Percentiles rank a stretch among this genome's conserved stretches.
Conservation (phyloP, 2,113 vertebrate species). For the Tetrao urogallus region DNA sequence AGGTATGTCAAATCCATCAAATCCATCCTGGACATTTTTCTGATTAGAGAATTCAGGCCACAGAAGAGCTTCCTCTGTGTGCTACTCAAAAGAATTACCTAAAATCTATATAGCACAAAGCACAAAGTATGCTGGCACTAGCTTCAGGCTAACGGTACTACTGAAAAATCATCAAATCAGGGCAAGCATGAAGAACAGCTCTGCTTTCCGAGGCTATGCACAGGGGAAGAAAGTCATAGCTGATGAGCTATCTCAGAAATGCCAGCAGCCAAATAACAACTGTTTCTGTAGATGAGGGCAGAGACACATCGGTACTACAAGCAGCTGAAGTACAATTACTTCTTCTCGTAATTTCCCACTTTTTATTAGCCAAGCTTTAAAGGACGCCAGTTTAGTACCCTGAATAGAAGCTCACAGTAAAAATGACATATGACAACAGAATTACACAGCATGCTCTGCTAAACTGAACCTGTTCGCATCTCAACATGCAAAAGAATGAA, state of each 20-base stretch:
- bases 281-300: background rate
- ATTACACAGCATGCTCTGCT: background rate
- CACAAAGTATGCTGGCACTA: background rate
- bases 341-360: background rate
- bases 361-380: conserved; percentile 9
- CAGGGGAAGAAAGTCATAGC: background rate
- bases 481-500: background rate
- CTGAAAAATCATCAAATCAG: conserved; percentile 49
- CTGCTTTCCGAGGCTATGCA: background rate
- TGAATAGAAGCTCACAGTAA: background rate
- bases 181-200: background rate
- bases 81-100: conserved; percentile 39
- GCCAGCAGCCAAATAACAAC: conserved; percentile 13
- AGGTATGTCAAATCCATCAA: conserved; percentile 48
- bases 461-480: background rate
- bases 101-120: conserved; percentile 14
- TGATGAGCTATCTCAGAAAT: conserved; percentile 23
- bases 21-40: conserved; percentile 20
- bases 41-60: conserved; percentile 49
- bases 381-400: background rate
- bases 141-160: conserved; percentile 31
- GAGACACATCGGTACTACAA: background rate
- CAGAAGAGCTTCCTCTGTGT: conserved; percentile 3
- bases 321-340: background rate
- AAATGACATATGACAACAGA: conserved; percentile 1